These are phyloP conservation scores for Branchinecta lynchi DNA, from an alignment of 1,140 invertebrate genomes.

Conservation along the genomic window DNA sequence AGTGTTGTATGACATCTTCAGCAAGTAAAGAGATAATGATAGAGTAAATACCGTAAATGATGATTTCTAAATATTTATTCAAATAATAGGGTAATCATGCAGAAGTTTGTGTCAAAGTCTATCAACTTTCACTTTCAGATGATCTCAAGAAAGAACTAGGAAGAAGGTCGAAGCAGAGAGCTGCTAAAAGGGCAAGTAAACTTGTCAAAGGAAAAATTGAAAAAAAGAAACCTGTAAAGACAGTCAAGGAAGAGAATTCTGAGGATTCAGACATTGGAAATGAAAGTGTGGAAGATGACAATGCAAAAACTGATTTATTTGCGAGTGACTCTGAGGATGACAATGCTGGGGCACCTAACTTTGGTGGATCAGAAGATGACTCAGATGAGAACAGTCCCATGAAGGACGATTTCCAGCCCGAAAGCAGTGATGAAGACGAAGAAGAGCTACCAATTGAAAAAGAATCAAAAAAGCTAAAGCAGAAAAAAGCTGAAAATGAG, in stretches of 20 bases:
- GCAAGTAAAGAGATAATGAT: no score
- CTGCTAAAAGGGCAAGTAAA: conserved; percentile 16
- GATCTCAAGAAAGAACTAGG: conserved; percentile 23
- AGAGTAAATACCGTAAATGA: no score
- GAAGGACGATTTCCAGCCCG: conserved; percentile 34
- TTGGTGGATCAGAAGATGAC: conserved; percentile 24
- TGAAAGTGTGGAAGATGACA: conserved; percentile 25
- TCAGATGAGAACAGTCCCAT: conserved; percentile 26
- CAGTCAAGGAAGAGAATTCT: conserved; percentile 33
- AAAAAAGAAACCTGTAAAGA: conserved; percentile 22
- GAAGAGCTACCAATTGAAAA: conserved; percentile 72
- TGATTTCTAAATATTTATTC: no score
- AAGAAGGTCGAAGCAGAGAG: conserved; percentile 19
- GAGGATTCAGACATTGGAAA: conserved; percentile 31
- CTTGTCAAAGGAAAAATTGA: conserved; percentile 15
- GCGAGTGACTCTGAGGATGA: conserved; percentile 21
- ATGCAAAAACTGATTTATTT: conserved; percentile 25
- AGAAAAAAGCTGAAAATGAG: conserved; percentile 49
- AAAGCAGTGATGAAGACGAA: conserved; percentile 34
- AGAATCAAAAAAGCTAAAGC: conserved; percentile 58
- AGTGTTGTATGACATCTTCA: no score
- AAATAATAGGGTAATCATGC: no score
- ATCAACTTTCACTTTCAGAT: conserved; percentile 18
- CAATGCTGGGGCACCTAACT: conserved; percentile 22
- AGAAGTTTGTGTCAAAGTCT: no score